Evolutionary conservation across 2,113 vertebrate species (phyloP).

Genomic region (Sus scrofa): DNA sequence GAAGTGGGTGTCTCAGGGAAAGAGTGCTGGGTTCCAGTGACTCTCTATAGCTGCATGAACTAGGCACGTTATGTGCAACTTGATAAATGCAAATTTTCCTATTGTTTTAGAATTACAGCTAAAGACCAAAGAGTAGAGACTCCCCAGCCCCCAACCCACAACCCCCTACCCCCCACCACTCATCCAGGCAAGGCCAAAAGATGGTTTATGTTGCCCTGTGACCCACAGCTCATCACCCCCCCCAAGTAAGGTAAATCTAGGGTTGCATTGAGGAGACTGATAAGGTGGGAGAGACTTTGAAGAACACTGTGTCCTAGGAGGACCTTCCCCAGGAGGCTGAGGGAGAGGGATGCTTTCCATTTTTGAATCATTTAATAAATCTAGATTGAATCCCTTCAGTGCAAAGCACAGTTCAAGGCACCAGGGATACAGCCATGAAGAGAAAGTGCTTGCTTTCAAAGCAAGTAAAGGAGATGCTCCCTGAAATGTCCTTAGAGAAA

Average conservation of each 20-base stretch:
- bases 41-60: not conserved
- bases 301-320: not conserved
- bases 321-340: not conserved
- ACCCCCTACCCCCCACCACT: not conserved
- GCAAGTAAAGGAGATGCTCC: not conserved
- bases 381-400: not conserved
- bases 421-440: not conserved
- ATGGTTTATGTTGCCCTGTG: not conserved
- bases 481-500: not conserved
- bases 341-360: not conserved
- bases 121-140: not conserved
- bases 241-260: not conserved
- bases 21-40: not conserved
- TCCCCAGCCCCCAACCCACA: not conserved
- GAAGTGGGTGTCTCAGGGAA: not conserved
- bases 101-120: not conserved
- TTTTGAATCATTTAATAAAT: not conserved
- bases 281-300: not conserved
- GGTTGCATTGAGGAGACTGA: not conserved
- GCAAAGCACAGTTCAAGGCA: not conserved
- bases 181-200: not conserved
- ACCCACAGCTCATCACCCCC: not conserved
- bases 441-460: not conserved
- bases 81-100: not conserved
- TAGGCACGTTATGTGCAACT: not conserved